These are phyloP conservation scores for Caracal caracal DNA, from an alignment of 2,113 vertebrate species.

Conservation along the genomic window DNA sequence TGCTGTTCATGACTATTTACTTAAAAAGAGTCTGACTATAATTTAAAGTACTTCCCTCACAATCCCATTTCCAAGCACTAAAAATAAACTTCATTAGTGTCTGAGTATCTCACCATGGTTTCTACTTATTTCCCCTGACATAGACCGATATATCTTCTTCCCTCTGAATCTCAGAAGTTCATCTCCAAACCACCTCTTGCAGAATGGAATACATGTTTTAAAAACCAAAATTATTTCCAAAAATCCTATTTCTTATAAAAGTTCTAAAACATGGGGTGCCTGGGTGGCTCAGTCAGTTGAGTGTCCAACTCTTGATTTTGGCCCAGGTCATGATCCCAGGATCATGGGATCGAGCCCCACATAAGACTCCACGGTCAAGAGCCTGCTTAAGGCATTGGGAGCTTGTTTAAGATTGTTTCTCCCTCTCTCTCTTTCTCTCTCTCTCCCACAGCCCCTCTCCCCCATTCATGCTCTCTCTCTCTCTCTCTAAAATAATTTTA, in stretches of 20 bases:
- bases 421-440: too few species aligned
- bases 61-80: not conserved
- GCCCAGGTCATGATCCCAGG: too few species aligned
- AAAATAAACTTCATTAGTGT: not conserved
- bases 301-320: too few species aligned
- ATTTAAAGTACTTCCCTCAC: constrained; percentile 6
- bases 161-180: not conserved
- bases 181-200: not conserved
- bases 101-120: not conserved
- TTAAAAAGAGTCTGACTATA: not conserved
- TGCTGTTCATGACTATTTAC: not conserved
- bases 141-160: not conserved
- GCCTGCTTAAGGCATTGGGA: too few species aligned
- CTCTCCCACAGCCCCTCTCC: too few species aligned
- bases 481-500: too few species aligned
- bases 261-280: not conserved
- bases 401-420: too few species aligned
- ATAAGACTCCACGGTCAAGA: too few species aligned
- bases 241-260: not conserved
- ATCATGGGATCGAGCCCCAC: too few species aligned
- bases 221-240: constrained; percentile 16
- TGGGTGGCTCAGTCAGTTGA: too few species aligned
- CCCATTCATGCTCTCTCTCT: too few species aligned
- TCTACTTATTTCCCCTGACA: not conserved
- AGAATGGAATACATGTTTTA: constrained; percentile 15